Evolutionary conservation across 2,888 invertebrate species (phyloP), one percentile per base, ranked within the genome.

Genomic region (Nesidiocoris tenuis): DNA sequence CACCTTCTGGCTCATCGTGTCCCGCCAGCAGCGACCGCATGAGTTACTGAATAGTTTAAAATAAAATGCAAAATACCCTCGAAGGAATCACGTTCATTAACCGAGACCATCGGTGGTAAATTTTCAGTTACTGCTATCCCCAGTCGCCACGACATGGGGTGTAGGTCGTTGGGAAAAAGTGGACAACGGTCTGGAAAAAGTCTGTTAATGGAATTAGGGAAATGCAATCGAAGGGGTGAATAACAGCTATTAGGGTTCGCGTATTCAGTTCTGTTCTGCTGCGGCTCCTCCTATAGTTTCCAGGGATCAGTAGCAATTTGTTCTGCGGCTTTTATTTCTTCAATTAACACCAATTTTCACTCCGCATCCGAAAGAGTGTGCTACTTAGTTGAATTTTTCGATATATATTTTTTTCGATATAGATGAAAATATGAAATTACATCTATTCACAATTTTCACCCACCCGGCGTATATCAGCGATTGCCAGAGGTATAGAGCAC

Each of bases 11-110:
- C 39, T 39, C 39, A 39, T 39, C 39, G 39, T 39, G 39, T 39
- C 39, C 39, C 39, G 12, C 39, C 64, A 24, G 16, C 64, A n/a
- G 18, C 54, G 18, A 12, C 21, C 56, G 16, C 56, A 67, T 56
- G 55, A 54, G 22, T 55, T 21, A 67, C 55, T 22, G 55, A 72
- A 72, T 56, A 63, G 61, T 72, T 72, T 61, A 61, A 61, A 72
- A 71, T 71, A 61, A 72, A 59, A 72, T 72, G 72, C 25, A 63
- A 72, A 72, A 72, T 39, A 61, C 72, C 17, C 63, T 61, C 61
- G 21, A 61, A 61, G 63, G 63, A 63, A 72, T 72, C 61, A 54
- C 61, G 63, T 63, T 72, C 61, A 72, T 72, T 72, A 72, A 72
- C 70, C 3, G 18, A 17, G 39, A 12, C 17, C 39, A 24, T 65